These are phyloP conservation scores for Drosophila antonietae DNA, from an alignment of 2,888 invertebrate genomes.

Conservation along the genomic window DNA sequence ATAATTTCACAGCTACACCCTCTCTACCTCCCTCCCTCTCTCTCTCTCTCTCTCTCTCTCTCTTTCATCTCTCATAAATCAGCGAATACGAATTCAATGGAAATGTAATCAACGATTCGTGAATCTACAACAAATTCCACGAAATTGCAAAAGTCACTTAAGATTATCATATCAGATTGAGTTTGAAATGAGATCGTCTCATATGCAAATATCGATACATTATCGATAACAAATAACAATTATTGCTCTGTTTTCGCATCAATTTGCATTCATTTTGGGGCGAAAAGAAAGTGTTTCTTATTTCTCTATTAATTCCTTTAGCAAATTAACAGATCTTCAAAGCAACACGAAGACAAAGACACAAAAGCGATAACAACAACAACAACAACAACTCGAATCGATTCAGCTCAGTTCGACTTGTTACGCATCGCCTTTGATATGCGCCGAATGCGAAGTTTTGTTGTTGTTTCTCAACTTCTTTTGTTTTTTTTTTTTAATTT, in stretches of 20 bases:
- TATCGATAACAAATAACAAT: constrained; percentile 38
- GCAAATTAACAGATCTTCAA: constrained; percentile 62
- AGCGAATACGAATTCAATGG: neutral
- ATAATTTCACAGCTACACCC: neutral
- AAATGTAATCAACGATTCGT: neutral
- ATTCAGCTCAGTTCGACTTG: neutral
- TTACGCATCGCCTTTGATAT: constrained; percentile 13
- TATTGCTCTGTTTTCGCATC: constrained; percentile 44
- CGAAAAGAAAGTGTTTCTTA: constrained; percentile 60
- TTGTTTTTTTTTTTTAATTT: neutral
- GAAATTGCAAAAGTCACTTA: neutral
- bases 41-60: too few relatives aligned
- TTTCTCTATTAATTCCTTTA: constrained; percentile 33
- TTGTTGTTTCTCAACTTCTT: neutral
- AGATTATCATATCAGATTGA: neutral
- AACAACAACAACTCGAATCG: neutral
- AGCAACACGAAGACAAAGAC: constrained; percentile 1
- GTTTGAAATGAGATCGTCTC: constrained; percentile 1
- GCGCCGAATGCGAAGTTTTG: constrained; percentile 4
- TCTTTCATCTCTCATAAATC: neutral
- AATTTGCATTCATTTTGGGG: constrained; percentile 40
- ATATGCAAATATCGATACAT: constrained; percentile 10
- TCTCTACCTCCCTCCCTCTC: too few relatives aligned
- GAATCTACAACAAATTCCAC: neutral
- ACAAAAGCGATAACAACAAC: constrained; percentile 4